A percentile compares a stretch with the other conserved stretches of the same genome.
Evolutionary conservation across 1,140 invertebrate genomes (phyloP).

Genomic region (Tenebrio molitor): DNA sequence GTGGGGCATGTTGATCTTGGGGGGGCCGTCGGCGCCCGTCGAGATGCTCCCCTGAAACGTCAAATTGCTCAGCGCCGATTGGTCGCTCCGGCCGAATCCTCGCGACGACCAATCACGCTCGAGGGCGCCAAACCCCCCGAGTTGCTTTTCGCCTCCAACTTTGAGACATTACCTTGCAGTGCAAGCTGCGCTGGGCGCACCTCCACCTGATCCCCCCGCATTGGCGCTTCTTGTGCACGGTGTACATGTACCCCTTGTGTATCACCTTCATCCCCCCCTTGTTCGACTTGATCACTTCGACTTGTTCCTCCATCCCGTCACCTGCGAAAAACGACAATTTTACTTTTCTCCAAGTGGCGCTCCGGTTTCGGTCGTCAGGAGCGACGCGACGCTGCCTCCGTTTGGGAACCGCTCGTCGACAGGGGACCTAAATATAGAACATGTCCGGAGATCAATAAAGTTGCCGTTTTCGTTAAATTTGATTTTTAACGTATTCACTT

Average conservation of each 20-base stretch:
- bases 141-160: too few species aligned
- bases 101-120: too few species aligned
- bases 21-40: slow-evolving; percentile 61
- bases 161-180: slow-evolving; percentile 63
- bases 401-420: slow-evolving; percentile 34
- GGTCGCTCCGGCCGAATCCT: too few species aligned
- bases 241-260: slow-evolving; percentile 68
- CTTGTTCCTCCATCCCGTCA: slow-evolving; percentile 49
- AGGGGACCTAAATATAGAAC: slow-evolving; percentile 50
- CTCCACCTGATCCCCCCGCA: slow-evolving; percentile 67
- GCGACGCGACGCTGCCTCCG: not conserved
- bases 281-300: slow-evolving; percentile 63
- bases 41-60: slow-evolving; percentile 64
- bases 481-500: not conserved
- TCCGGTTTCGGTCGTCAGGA: not conserved
- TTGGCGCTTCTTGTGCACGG: slow-evolving; percentile 66
- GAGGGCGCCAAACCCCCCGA: too few species aligned
- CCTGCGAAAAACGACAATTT: not conserved
- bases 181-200: slow-evolving; percentile 65
- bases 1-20: slow-evolving; percentile 65
- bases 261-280: slow-evolving; percentile 69
- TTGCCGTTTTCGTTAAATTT: slow-evolving; percentile 46
- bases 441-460: slow-evolving; percentile 48
- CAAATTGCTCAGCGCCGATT: too few species aligned
- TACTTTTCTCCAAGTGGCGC: slow-evolving; percentile 17